Evolutionary conservation across 2,888 invertebrate species (phyloP).

Genomic region (Drosophila anomalata): DNA sequence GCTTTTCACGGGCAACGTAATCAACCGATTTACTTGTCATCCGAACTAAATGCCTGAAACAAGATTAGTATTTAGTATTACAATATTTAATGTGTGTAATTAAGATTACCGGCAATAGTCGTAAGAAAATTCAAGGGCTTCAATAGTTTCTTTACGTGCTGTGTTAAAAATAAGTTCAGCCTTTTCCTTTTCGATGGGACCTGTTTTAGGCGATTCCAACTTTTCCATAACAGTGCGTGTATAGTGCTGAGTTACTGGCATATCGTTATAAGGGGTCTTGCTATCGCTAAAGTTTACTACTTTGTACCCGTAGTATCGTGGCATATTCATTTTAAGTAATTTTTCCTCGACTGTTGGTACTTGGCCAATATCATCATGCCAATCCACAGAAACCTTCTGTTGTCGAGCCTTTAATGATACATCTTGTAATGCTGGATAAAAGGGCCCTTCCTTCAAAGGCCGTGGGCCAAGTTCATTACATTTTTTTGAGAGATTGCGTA

Average conservation of each 20-base stretch:
- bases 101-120: conserved; percentile 71
- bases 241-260: conserved; percentile 89
- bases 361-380: conserved; percentile 87
- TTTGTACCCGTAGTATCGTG: conserved; percentile 91
- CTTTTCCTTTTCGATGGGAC: conserved; percentile 38
- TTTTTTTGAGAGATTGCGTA: neutral
- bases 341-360: conserved; percentile 93
- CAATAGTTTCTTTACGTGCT: conserved; percentile 76
- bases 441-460: conserved; percentile 58
- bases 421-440: conserved; percentile 84
- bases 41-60: conserved; percentile 18
- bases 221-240: conserved; percentile 91
- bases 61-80: neutral
- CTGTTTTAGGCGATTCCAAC: conserved; percentile 29
- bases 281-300: conserved; percentile 87
- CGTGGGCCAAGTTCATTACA: neutral
- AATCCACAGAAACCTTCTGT: conserved; percentile 84
- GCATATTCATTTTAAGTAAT: conserved; percentile 92
- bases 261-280: conserved; percentile 87
- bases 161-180: conserved; percentile 43
- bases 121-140: conserved; percentile 69
- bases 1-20: conserved; percentile 59
- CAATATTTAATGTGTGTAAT: neutral
- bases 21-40: conserved; percentile 3
- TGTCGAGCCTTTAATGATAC: conserved; percentile 85